Conservation (phyloP, 2,113 vertebrate genomes). For the Clarias gariepinus region DNA sequence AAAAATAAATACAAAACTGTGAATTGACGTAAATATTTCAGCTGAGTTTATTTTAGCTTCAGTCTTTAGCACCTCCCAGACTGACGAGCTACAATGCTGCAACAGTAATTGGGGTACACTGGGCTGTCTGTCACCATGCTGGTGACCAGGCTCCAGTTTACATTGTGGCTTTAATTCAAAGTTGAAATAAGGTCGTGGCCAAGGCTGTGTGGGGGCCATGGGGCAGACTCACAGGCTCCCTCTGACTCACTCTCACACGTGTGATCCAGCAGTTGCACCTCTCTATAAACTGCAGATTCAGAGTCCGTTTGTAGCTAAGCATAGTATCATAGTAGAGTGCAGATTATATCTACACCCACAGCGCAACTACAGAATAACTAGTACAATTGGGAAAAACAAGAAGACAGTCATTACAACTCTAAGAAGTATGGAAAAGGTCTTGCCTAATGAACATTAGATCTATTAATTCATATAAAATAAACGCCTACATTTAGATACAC, state of each 20-base stretch:
- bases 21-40: background rate
- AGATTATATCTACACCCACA: conserved; percentile 46
- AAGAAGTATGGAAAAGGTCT: conserved; percentile 6
- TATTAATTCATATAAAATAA: conserved; percentile 12
- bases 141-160: conserved; percentile 8
- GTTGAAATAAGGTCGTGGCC: conserved; percentile 6
- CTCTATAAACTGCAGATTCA: conserved; percentile 41
- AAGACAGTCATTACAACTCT: conserved; percentile 24
- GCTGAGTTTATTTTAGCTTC: conserved; percentile 11
- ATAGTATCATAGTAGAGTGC: conserved; percentile 10
- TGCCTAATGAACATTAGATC: conserved; percentile 6
- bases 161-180: conserved; percentile 32
- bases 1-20: background rate
- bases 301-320: conserved; percentile 3
- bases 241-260: conserved; percentile 48
- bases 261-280: conserved; percentile 41
- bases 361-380: conserved; percentile 34
- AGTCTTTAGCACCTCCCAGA: background rate
- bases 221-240: conserved; percentile 28
- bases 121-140: conserved; percentile 19
- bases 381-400: conserved; percentile 28
- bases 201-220: conserved; percentile 14
- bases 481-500: background rate
- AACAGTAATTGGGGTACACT: background rate
- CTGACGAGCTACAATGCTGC: background rate